A percentile compares a stretch with the other conserved stretches of the same genome.
These are phyloP conservation scores for Camptogramma bilineatum DNA, from an alignment of 2,888 invertebrate genomes.

Conservation along the genomic window DNA sequence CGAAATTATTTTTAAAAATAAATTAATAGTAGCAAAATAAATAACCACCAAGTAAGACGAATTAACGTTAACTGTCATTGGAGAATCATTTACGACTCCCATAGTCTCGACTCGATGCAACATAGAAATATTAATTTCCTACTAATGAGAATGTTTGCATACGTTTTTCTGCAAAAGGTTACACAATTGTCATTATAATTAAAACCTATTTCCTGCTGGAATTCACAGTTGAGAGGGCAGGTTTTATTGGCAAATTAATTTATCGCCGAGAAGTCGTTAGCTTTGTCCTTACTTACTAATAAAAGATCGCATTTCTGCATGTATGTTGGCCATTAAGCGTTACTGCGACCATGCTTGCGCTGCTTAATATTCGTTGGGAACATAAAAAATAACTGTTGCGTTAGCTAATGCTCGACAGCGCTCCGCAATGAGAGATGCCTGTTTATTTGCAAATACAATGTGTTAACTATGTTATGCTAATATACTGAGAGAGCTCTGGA, in stretches of 20 bases:
- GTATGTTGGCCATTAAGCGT: constrained; percentile 60
- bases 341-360: constrained; percentile 51
- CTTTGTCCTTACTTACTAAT: constrained; percentile 54
- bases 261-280: constrained; percentile 59
- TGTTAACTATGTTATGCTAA: constrained; percentile 26
- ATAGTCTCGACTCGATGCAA: constrained; percentile 28
- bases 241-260: constrained; percentile 64
- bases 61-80: constrained; percentile 21
- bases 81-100: constrained; percentile 33
- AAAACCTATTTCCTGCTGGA: constrained; percentile 51
- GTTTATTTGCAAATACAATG: constrained; percentile 27
- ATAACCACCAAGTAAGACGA: background rate
- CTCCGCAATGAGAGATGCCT: constrained; percentile 42
- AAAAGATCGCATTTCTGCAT: constrained; percentile 54
- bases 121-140: constrained; percentile 25
- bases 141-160: constrained; percentile 47
- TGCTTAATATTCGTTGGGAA: constrained; percentile 54
- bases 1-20: background rate
- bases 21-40: background rate
- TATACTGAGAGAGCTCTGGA: constrained; percentile 20
- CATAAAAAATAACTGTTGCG: constrained; percentile 59
- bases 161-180: constrained; percentile 52
- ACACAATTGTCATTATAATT: constrained; percentile 54
- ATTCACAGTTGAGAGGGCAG: constrained; percentile 44
- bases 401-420: constrained; percentile 47